These are phyloP conservation scores for Sebastes minor DNA, from an alignment of 2,797 vertebrate species.

Conservation along the genomic window DNA sequence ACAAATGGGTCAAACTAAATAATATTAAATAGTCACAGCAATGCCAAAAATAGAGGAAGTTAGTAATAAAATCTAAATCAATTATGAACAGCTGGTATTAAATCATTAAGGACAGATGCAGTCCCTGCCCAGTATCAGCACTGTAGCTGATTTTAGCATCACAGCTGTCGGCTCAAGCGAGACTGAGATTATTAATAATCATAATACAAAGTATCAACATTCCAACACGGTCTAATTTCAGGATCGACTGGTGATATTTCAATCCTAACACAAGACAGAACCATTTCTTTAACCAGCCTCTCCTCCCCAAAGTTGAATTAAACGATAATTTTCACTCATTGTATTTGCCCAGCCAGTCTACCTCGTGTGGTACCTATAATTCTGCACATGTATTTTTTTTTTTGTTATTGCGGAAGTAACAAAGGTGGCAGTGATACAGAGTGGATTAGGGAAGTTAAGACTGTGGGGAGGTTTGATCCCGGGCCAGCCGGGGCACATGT, in stretches of 20 bases:
- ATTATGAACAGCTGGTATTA: slow-evolving; percentile 32
- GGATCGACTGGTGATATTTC: background rate
- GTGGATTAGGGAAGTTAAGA: slow-evolving; percentile 30
- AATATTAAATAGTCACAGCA: background rate
- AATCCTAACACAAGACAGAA: background rate
- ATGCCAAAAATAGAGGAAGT: background rate
- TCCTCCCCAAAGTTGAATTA: background rate
- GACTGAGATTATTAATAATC: slow-evolving; percentile 29
- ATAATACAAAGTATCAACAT: slow-evolving; percentile 12
- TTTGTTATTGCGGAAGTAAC: slow-evolving; percentile 25
- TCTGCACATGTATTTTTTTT: slow-evolving; percentile 7
- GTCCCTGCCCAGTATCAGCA: slow-evolving; percentile 9
- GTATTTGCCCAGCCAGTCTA: slow-evolving; percentile 4
- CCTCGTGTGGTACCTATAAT: slow-evolving; percentile 20
- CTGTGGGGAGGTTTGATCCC: slow-evolving; percentile 43
- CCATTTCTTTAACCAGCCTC: background rate
- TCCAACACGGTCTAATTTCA: background rate
- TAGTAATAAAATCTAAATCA: background rate
- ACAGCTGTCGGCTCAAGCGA: slow-evolving; percentile 29
- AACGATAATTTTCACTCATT: background rate
- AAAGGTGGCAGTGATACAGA: slow-evolving; percentile 47
- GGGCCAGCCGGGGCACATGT: slow-evolving; percentile 52
- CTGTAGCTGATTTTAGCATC: slow-evolving; percentile 32
- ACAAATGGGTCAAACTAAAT: background rate
- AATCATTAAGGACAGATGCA: slow-evolving; percentile 39